Evolutionary conservation across 2,113 vertebrate species (phyloP).

Genomic region (Alexandromys fortis): DNA sequence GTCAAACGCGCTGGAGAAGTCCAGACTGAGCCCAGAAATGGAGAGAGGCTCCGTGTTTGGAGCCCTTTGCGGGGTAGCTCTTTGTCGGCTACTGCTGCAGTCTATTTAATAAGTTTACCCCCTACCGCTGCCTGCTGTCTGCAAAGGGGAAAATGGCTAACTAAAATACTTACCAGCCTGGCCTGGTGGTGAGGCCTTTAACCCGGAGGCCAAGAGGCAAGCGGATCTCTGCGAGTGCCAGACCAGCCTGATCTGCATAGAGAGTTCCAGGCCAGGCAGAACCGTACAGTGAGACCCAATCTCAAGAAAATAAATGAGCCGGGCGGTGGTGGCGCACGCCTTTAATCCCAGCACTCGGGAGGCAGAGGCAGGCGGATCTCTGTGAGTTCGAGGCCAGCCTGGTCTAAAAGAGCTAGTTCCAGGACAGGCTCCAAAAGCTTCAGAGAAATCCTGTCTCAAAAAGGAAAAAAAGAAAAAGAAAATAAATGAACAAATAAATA

Average conservation of each 20-base stretch:
- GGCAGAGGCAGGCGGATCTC: no score
- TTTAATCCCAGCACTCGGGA: no score
- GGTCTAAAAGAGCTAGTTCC: no score
- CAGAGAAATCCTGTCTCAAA: neutral
- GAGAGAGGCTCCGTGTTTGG: neutral
- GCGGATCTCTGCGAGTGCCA: neutral
- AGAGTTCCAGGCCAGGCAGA: neutral
- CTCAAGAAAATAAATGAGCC: neutral
- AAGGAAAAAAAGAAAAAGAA: no score
- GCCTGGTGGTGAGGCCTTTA: neutral
- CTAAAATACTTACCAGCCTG: neutral
- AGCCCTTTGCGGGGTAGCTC: neutral
- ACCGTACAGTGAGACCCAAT: no score
- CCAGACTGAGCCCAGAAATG: conserved; percentile 34
- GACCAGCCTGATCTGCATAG: neutral
- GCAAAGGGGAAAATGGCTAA: neutral
- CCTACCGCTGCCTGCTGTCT: neutral
- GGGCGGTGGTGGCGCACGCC: no score
- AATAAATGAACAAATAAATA: neutral
- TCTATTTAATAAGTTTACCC: neutral
- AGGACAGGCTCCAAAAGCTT: no score
- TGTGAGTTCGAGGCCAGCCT: no score
- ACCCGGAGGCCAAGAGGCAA: neutral
- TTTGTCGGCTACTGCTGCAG: neutral
- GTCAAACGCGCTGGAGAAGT: conserved; percentile 34